Base-by-base conservation (phyloP, 2,888 invertebrate species). In the Rhogogaster chlorosoma region DNA sequence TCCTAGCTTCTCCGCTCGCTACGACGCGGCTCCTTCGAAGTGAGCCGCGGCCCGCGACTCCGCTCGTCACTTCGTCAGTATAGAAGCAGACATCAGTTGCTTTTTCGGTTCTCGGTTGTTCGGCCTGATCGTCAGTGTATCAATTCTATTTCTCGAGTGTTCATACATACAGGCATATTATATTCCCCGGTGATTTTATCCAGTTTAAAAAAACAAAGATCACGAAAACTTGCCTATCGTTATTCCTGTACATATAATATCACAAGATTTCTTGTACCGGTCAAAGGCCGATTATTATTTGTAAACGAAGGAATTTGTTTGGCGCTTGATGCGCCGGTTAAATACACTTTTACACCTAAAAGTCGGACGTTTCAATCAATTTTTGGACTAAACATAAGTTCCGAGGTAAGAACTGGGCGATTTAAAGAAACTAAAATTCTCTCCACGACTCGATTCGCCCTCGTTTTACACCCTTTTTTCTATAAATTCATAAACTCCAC, bases 1-100 rank as follows among this genome's bases (percentile, higher is more conserved):
- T 45, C 49, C 45, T 32, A 67, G 49, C 49, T 53, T 29, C 77
- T 49, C 49, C 32, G 77, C 32, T 53, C 2, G 77, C 77, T 53
- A 77, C 71, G 53, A 77, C 49, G 77, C 53, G 32, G 77, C 32
- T 77, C 77, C 77, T 77, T 53, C 77, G 77, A 77, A 77, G 77
- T 49, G 77, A 77, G 77, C 49, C 77, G 29, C 49, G 26, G 49
- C 49, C 49, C 29, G 75, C 49, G 77, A 53, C 77, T 77, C 49
- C 32, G 77, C 10, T 77, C 49, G 77, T 77, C 53, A 32, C 49
- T 7, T 77, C 49, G 29, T 53, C 77, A 53, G 77, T 77, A 75
- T 32, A 77, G 38, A n/a, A 38, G 29, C 77, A 32, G 77, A 53
- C 77, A 77, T 53, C 77, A 9, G 77, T 77, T 53, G 77, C n/a